Evolutionary conservation across 2,888 invertebrate genomes (phyloP), one percentile per base, ranked within the genome.

Genomic region (Ametastegia equiseti): DNA sequence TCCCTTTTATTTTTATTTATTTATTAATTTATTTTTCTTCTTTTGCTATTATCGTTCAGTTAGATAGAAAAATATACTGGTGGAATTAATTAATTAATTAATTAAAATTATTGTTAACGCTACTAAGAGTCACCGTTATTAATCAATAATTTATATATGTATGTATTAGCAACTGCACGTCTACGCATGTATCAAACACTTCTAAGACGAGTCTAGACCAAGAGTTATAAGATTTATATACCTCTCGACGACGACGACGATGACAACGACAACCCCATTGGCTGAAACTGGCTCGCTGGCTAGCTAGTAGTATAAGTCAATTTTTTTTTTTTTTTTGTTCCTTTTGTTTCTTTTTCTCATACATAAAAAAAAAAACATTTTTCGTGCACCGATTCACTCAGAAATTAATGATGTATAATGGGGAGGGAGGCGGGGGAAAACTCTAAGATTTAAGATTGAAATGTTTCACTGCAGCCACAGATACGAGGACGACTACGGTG

Each of bases 51-150:
- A 63, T 23, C 19, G n/a, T 36, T 33, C 57, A 23, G 33, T 39
- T 57, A 39, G 69, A 50, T 80, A 80, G 67, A 80, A 80, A 80
- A 80, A 80, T 80, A 80, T 80, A 65, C 67, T 54, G 80, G 54
- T 67, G 80, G 80, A 80, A 69, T 80, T 54, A 69, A 80, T 80
- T 36, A 67, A 69, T n/a, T n/a, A n/a, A n/a, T n/a, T n/a, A n/a
- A n/a, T n/a, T n/a, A n/a, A n/a, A n/a, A n/a, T n/a, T 39, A 80
- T 50, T 50, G 27, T 67, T 39, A 80, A 54, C 50, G 45, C 45
- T 79, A 65, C 45, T 45, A 45, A 75, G 73, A 75, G 73, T 75
- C 50, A 75, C 73, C 33, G 54, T 75, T n/a, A n/a, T n/a, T n/a
- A 54, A 11, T 36, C 42, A 47, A 71, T 71, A 45, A 71, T 27